Percentiles rank a stretch among this genome's conserved stretches.
Conservation (phyloP, 2,113 vertebrate genomes). For the Varanus salvator region DNA sequence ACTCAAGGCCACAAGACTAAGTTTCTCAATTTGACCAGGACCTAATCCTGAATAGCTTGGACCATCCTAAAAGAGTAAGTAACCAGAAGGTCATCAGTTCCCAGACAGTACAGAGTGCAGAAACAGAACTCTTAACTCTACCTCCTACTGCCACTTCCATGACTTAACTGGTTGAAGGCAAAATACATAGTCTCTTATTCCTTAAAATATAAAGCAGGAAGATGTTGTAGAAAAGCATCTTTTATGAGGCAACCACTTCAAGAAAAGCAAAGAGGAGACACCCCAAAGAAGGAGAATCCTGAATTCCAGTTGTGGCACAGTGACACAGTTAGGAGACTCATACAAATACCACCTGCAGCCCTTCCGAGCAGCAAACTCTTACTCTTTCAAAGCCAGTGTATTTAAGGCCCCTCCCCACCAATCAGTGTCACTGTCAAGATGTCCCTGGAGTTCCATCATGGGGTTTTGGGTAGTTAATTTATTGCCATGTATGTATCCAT, state of each 20-base stretch:
- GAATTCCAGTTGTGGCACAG: not conserved
- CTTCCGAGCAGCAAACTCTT: not conserved
- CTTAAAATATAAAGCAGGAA: not conserved
- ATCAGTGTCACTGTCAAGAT: not conserved
- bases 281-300: not conserved
- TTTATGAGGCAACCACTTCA: not conserved
- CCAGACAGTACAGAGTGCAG: not conserved
- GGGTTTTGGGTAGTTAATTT: slow-evolving; percentile 67
- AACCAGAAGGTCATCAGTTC: not conserved
- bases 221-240: not conserved
- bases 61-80: not conserved
- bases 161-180: not conserved
- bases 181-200: not conserved
- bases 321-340: not conserved
- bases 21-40: not conserved
- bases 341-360: slow-evolving; percentile 24
- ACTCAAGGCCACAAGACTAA: not conserved
- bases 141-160: not conserved
- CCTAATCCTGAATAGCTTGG: not conserved
- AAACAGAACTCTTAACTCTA: not conserved
- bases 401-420: not conserved
- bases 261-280: not conserved
- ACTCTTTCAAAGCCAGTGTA: not conserved
- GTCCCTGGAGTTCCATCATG: not conserved
- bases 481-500: slow-evolving; percentile 58